Evolutionary conservation across 2,797 vertebrate genomes (phyloP).

Genomic region (Lithobates sylvaticus): DNA sequence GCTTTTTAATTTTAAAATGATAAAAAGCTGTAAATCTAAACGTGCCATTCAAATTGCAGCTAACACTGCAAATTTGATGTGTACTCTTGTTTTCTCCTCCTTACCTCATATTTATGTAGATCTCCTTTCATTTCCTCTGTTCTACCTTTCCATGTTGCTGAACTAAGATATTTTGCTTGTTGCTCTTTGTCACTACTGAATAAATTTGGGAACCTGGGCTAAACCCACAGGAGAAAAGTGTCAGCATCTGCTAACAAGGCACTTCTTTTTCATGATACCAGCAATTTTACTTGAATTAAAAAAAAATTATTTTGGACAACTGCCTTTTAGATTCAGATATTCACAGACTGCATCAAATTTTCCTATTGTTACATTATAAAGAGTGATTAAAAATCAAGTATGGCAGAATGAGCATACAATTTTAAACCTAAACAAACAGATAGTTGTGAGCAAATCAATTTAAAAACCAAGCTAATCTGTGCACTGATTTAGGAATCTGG

Average conservation of each 20-base stretch:
- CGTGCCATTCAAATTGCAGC: neutral
- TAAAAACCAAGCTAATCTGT: no score
- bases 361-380: neutral
- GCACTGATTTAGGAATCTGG: no score
- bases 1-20: neutral
- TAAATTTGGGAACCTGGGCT: neutral
- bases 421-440: neutral
- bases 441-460: no score
- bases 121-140: neutral
- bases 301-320: neutral
- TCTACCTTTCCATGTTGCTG: neutral
- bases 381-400: neutral
- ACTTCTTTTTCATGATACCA: neutral
- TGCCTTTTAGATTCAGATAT: neutral
- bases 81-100: neutral
- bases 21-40: neutral
- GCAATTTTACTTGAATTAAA: neutral
- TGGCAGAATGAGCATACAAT: neutral
- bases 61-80: neutral
- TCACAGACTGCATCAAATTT: neutral
- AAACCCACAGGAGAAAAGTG: neutral
- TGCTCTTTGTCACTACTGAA: neutral
- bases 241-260: neutral
- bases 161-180: constrained; percentile 1
- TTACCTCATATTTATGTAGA: neutral